Percentiles rank a stretch among this genome's conserved stretches.
phyloP scores from a whole-genome alignment of 2,113 vertebrate species.

The Macrotis lagotis region DNA sequence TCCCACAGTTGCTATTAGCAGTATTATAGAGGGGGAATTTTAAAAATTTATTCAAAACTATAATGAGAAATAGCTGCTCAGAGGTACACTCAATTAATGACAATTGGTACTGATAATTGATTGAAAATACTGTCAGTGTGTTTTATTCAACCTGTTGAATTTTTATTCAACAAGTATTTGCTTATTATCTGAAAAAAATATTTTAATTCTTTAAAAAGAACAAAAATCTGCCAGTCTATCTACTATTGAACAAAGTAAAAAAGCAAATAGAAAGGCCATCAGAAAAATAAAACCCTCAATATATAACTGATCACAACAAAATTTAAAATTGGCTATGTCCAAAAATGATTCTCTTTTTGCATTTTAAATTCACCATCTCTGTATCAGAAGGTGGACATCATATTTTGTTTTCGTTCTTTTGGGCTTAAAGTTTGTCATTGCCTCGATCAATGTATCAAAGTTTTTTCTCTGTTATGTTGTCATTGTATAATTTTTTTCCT shows the following conservation, averaged over 20 bases:
- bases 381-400: not conserved
- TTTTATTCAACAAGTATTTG: slow-evolving; percentile 16
- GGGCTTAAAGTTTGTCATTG: not conserved
- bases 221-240: no score
- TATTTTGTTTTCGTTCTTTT: not conserved
- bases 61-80: slow-evolving; percentile 2
- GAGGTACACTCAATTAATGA: not conserved
- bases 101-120: not conserved
- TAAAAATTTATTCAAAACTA: slow-evolving; percentile 44
- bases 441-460: not conserved
- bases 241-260: no score
- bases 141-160: not conserved
- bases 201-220: slow-evolving; percentile 24
- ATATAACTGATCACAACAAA: not conserved
- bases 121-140: not conserved
- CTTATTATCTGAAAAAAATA: slow-evolving; percentile 27
- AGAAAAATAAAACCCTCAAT: not conserved
- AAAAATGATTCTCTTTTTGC: not conserved
- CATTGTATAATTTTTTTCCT: not conserved
- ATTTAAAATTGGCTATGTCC: not conserved
- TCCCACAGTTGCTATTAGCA: no score
- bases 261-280: not conserved
- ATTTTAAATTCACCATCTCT: not conserved
- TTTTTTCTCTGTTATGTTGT: not conserved
- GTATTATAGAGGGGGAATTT: slow-evolving; percentile 22